These are phyloP conservation scores for Austrofundulus limnaeus DNA, from an alignment of 2,113 vertebrate genomes.

Conservation along the genomic window DNA sequence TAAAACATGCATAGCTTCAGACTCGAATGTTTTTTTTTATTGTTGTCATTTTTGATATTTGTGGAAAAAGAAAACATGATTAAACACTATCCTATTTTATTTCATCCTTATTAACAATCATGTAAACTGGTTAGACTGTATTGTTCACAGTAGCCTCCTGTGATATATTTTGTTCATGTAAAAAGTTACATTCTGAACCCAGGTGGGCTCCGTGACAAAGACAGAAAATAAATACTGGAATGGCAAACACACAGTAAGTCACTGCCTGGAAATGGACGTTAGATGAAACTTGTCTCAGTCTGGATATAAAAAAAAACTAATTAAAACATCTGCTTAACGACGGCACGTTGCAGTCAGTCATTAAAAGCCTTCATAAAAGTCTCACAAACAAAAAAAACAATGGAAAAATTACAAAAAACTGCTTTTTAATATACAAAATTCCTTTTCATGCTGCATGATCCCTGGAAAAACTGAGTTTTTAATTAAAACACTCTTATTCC, in stretches of 20 bases:
- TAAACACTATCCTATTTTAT: conserved; percentile 48
- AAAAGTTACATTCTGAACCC: conserved; percentile 99
- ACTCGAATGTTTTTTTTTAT: conserved; percentile 40
- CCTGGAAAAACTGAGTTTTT: conserved; percentile 4
- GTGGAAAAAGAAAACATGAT: conserved; percentile 34
- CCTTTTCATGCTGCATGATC: conserved; percentile 46
- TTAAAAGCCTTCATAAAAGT: conserved; percentile 79
- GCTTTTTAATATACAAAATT: conserved; percentile 64
- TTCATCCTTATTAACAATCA: conserved; percentile 68
- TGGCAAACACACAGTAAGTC: conserved; percentile 85
- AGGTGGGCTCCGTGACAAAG: conserved; percentile 82
- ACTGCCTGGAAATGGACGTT: conserved; percentile 53
- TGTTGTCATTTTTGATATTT: too few species aligned
- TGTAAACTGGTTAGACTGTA: conserved; percentile 62
- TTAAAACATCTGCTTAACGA: conserved; percentile 71
- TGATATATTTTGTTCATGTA: conserved; percentile 88
- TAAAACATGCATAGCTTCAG: conserved; percentile 78
- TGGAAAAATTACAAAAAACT: conserved; percentile 54
- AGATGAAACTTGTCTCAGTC: conserved; percentile 24
- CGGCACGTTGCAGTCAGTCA: conserved; percentile 75
- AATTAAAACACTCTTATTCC: conserved; percentile 36
- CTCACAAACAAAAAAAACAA: conserved; percentile 75
- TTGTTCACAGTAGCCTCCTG: conserved; percentile 83
- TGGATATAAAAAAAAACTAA: conserved; percentile 78
- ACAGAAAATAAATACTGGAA: conserved; percentile 93